A percentile compares a stretch with the other conserved stretches of the same genome.
phyloP scores from a whole-genome alignment of 1,140 invertebrate species.

The Branchinecta lynchi region DNA sequence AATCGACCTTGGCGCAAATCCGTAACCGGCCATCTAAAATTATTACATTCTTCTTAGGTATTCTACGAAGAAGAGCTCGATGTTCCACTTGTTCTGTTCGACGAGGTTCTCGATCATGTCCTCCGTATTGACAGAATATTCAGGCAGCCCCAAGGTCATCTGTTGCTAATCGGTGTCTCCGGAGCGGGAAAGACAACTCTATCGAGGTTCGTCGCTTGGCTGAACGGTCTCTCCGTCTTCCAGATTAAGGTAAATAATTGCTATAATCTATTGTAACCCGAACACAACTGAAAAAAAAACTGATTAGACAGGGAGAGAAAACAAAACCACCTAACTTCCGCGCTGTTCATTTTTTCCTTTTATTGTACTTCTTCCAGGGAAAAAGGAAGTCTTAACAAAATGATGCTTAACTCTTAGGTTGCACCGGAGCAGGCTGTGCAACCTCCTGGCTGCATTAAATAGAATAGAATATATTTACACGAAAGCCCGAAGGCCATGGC shows the following conservation, averaged over 20 bases:
- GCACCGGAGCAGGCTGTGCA: too few species aligned
- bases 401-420: too few species aligned
- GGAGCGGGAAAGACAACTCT: slow-evolving; percentile 98
- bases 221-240: slow-evolving; percentile 97
- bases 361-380: background rate
- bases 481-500: too few species aligned
- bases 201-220: slow-evolving; percentile 98
- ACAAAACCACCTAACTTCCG: background rate
- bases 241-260: slow-evolving; percentile 68
- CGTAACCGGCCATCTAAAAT: too few species aligned
- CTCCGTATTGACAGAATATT: slow-evolving; percentile 96
- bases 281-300: background rate
- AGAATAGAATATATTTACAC: too few species aligned
- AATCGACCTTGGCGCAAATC: too few species aligned
- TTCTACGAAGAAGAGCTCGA: slow-evolving; percentile 99
- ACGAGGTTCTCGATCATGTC: slow-evolving; percentile 97
- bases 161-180: slow-evolving; percentile 90
- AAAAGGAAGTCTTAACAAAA: background rate
- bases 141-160: slow-evolving; percentile 92
- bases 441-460: too few species aligned
- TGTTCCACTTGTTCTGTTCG: slow-evolving; percentile 92
- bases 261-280: too few species aligned
- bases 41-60: slow-evolving; percentile 38
- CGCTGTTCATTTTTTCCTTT: slow-evolving; percentile 19
- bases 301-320: background rate